phyloP scores from a whole-genome alignment of 2,113 vertebrate genomes.

The Cyphomyrus discorhynchus region DNA sequence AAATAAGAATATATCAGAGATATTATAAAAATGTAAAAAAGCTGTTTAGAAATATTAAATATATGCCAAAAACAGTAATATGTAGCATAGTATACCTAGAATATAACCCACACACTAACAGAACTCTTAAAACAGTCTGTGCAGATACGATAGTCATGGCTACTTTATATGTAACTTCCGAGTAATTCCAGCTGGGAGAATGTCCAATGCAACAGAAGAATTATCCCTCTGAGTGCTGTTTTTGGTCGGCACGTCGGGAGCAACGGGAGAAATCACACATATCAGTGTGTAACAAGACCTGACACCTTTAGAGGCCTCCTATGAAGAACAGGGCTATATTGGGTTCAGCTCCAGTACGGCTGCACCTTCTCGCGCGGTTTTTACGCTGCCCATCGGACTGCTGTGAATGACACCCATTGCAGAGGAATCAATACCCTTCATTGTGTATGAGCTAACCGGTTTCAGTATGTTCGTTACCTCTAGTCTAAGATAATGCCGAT shows the following conservation, averaged over 20 bases:
- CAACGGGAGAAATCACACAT: not conserved
- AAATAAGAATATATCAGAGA: not conserved
- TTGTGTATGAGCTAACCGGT: not conserved
- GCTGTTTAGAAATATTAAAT: not conserved
- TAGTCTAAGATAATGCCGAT: not conserved
- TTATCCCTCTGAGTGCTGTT: not conserved
- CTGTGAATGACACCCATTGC: not conserved
- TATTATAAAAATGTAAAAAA: not conserved
- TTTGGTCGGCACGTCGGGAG: not conserved
- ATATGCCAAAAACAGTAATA: not conserved
- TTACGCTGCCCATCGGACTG: not conserved
- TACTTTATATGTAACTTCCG: not conserved
- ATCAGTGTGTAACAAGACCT: not conserved
- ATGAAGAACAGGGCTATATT: not conserved
- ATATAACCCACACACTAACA: not conserved
- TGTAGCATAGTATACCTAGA: not conserved
- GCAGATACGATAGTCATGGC: not conserved
- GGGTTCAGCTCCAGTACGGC: not conserved
- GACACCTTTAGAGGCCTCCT: not conserved
- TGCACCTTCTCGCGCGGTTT: not conserved
- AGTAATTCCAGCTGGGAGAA: not conserved
- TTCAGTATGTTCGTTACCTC: not conserved
- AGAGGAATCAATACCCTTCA: not conserved
- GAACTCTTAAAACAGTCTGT: not conserved
- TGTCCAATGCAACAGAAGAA: not conserved